Evolutionary conservation across 2,113 vertebrate genomes (phyloP).

Genomic region (human): GRCh38 chr1:150049001-150049500

Average conservation of each 20-base stretch:
- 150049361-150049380: conserved; percentile 9
- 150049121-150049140: no score
- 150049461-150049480: background rate
- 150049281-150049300: background rate
- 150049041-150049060: no score
- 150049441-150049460: background rate
- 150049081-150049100: no score
- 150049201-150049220: background rate
- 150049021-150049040: no score
- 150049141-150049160: background rate
- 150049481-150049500: background rate
- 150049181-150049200: background rate
- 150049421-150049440: conserved; percentile 7
- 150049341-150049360: background rate
- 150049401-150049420: conserved; percentile 1
- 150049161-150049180: background rate
- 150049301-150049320: background rate
- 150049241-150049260: background rate
- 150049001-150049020: no score
- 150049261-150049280: background rate
- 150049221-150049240: background rate
- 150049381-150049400: background rate
- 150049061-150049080: no score
- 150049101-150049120: no score
- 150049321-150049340: background rate